Evolutionary conservation across 2,888 invertebrate species (phyloP).

Genomic region (Eupelmus urozonus): DNA sequence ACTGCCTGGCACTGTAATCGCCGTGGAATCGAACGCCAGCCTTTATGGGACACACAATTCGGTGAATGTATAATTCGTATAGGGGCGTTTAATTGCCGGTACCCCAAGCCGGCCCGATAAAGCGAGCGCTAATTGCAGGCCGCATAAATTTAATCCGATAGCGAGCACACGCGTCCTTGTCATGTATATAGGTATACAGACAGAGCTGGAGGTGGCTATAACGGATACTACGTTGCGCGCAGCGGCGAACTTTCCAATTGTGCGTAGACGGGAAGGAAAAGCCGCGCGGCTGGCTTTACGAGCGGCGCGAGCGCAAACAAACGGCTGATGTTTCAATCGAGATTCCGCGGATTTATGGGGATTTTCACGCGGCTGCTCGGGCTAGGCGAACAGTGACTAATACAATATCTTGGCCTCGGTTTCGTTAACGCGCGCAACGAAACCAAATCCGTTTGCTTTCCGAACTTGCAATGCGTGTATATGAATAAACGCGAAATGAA

Average conservation of each 20-base stretch:
- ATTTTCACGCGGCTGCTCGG: neutral
- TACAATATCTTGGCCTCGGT: too few relatives aligned
- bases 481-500: neutral
- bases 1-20: neutral
- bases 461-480: neutral
- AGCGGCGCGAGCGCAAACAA: slow-evolving; percentile 15
- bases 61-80: neutral
- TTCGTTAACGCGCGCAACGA: neutral
- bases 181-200: neutral
- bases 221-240: neutral
- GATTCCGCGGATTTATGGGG: slow-evolving; percentile 17
- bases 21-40: neutral
- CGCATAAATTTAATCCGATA: slow-evolving; percentile 7
- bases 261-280: slow-evolving; percentile 7
- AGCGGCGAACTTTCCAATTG: slow-evolving; percentile 21
- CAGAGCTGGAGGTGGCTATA: neutral
- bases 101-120: neutral
- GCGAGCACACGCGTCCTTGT: slow-evolving; percentile 33
- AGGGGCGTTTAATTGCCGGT: neutral
- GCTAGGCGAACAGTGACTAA: neutral
- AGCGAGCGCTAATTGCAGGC: slow-evolving; percentile 20
- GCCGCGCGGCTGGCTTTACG: neutral
- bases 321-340: slow-evolving; percentile 36
- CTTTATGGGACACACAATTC: slow-evolving; percentile 4
- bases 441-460: too few relatives aligned